Base-by-base conservation (phyloP, 2,888 invertebrate species). In the Exephanes ischioxanthus region DNA sequence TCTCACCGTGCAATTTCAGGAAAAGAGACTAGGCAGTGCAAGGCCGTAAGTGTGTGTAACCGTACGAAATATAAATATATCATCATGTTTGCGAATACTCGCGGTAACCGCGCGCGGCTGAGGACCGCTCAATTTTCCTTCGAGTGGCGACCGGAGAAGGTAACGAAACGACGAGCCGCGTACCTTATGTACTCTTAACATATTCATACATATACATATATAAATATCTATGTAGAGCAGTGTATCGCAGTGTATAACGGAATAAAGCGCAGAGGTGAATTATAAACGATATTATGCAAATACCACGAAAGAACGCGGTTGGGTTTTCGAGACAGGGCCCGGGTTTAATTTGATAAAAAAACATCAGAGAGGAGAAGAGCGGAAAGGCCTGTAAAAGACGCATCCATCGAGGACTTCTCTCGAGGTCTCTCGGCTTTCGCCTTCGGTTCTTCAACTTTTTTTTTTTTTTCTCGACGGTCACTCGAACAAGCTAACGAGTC, bases 241-340 rank as follows among this genome's bases (percentile, higher is more conserved):
- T 71, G 84, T 89, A 73, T 78, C 22, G 55, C 63, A 78, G 51
- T 41, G 37, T 66, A 71, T 63, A 67, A 68, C 53, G 37, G 79
- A 85, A 91, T 92, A 92, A 92, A 92, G 91, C 76, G 78, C 89
- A 90, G 90, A 92, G 90, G 90, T 92, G 92, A 92, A 92, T 92
- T 93, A 93, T 92, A 92, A 93, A 93, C 91, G 92, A 92, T 92
- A 92, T 93, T 93, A 92, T 91, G 92, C 92, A 93, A 93, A 93
- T 92, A 93, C 89, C 84, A 77, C 67, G 11, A 26, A 80, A 68
- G 61, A 71, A 75, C 83, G 61, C 30, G 71, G 75, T 72, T 84
- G 86, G 87, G 58, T 66, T 33, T 30, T 67, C 79, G 80, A 87
- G 89, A 89, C 86, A 89, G 85, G 79, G 58, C 2, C 11, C 26